Base-by-base conservation (phyloP, 2,113 vertebrate species). In the Notiomystis cincta region DNA sequence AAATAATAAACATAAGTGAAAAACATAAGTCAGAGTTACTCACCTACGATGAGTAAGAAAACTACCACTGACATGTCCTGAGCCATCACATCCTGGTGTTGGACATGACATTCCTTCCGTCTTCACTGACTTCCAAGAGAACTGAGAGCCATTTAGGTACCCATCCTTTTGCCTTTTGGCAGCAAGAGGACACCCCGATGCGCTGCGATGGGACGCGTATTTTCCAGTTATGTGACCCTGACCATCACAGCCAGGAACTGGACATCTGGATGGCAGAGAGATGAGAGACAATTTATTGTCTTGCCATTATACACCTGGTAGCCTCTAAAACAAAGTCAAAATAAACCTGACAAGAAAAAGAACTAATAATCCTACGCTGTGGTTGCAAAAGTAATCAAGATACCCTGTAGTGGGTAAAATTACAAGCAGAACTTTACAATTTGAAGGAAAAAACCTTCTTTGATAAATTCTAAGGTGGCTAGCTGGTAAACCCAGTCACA, bases 51-150 rank as follows among this genome's bases (percentile, higher is more conserved):
- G 99, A 31, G 99, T 99, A 93, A 99, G 98, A 97, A 99, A 99
- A 97, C 99, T 99, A 95, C 99, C 99, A 51, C 99, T 99, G 98
- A 99, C 99, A 69, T 99, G 99, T 71, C 99, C 99, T 8, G 99
- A 99, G 70, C 99, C 99, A 62, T 99, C 99, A 50, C 99, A 99
- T 80, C 99, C 99, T 4, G 99, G 99, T 1, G 99, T 99, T 78
- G 99, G 99, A 96, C 99, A 99, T 47, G 99, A 99, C 99, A 99
- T 99, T 97, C 99, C 99, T 97, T 99, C 99, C 13, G 99, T 99
- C 98, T 99, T 99, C 94, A 99, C 99, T 16, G 99, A 99, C 97
- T 99, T 99, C 99, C 99, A 99, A 18, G 99, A 99, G 98, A 99
- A 99, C 98, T 99, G 99, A 72, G 99, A 99, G 67, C 99, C 99